Conservation (phyloP, 2,113 vertebrate species). For the Morone saxatilis region DNA sequence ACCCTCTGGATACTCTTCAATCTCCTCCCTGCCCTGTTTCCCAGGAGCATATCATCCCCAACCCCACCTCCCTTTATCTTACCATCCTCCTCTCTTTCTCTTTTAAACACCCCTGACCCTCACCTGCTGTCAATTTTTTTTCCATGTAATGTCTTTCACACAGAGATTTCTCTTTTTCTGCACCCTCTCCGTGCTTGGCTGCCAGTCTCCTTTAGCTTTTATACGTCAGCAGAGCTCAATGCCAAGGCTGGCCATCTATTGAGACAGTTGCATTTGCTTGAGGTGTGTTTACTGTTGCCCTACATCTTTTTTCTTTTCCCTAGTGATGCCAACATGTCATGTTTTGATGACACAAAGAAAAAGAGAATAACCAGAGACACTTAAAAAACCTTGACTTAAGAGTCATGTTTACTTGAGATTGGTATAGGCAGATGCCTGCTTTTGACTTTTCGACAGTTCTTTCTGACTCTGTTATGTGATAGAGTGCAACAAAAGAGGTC, state of each 20-base stretch:
- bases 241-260: slow-evolving; percentile 61
- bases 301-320: slow-evolving; percentile 31
- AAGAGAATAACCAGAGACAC: neutral
- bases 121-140: slow-evolving; percentile 42
- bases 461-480: slow-evolving; percentile 42
- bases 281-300: slow-evolving; percentile 44
- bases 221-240: slow-evolving; percentile 46
- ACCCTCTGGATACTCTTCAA: slow-evolving; percentile 41
- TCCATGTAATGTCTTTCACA: slow-evolving; percentile 15
- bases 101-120: slow-evolving; percentile 52
- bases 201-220: slow-evolving; percentile 31
- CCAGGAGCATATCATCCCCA: slow-evolving; percentile 32
- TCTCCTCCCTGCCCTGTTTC: slow-evolving; percentile 18
- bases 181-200: slow-evolving; percentile 15
- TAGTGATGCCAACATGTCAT: slow-evolving; percentile 29
- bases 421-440: neutral
- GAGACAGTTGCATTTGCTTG: slow-evolving; percentile 44
- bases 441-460: slow-evolving; percentile 39
- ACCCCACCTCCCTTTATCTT: slow-evolving; percentile 9
- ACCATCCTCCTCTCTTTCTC: slow-evolving; percentile 4
- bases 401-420: slow-evolving; percentile 43
- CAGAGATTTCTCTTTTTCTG: slow-evolving; percentile 16
- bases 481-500: slow-evolving; percentile 45
- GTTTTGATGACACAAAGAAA: slow-evolving; percentile 35
- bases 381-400: slow-evolving; percentile 47